A percentile compares a stretch with the other conserved stretches of the same genome.
Evolutionary conservation across 1,140 invertebrate species (phyloP).

Genomic region (Vanessa atalanta): DNA sequence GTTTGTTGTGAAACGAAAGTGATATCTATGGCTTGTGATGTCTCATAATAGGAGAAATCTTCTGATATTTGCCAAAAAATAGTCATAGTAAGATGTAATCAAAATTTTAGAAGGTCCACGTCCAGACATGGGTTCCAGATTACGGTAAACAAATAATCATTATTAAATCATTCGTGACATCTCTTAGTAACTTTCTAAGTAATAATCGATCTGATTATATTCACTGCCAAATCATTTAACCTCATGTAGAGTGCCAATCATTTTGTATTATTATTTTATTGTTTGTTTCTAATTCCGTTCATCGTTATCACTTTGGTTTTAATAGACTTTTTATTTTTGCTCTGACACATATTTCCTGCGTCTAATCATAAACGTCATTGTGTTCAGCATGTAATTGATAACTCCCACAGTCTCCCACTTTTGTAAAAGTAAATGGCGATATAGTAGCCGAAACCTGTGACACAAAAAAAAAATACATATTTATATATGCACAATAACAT

Average conservation of each 20-base stretch:
- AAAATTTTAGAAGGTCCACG: slow-evolving; percentile 61
- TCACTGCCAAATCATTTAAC: slow-evolving; percentile 41
- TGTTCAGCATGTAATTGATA: not conserved
- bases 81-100: slow-evolving; percentile 59
- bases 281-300: slow-evolving; percentile 5
- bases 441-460: not conserved
- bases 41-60: slow-evolving; percentile 56
- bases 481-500: no score
- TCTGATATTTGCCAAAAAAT: slow-evolving; percentile 41
- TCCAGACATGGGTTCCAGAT: slow-evolving; percentile 75
- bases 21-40: slow-evolving; percentile 67
- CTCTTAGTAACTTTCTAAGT: slow-evolving; percentile 1
- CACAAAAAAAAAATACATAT: no score
- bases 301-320: slow-evolving; percentile 10
- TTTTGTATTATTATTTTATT: slow-evolving; percentile 16
- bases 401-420: not conserved
- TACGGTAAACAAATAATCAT: slow-evolving; percentile 56
- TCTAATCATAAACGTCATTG: slow-evolving; percentile 14
- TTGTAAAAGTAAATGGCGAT: not conserved
- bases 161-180: not conserved
- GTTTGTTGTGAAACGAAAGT: slow-evolving; percentile 43
- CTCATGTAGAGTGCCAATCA: slow-evolving; percentile 17
- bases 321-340: not conserved
- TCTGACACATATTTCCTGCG: slow-evolving; percentile 18
- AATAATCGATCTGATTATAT: slow-evolving; percentile 8